Evolutionary conservation across 2,797 vertebrate species (phyloP).

Genomic region (Synanceia verrucosa): DNA sequence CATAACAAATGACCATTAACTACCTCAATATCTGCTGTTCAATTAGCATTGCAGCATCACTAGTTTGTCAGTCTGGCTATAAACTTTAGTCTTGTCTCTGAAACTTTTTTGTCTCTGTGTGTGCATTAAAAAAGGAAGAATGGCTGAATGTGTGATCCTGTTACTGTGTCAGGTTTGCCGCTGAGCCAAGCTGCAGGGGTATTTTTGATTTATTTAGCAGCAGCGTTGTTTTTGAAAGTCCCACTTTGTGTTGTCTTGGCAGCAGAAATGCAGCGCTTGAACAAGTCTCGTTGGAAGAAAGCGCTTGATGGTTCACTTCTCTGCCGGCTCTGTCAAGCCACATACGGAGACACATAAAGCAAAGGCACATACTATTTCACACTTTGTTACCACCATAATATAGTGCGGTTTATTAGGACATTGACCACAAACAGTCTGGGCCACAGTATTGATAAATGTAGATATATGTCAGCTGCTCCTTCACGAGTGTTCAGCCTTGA

Average conservation of each 20-base stretch:
- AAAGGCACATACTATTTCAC: slow-evolving; percentile 11
- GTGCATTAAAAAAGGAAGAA: slow-evolving; percentile 1
- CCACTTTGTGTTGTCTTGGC: slow-evolving; percentile 49
- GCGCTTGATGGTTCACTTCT: slow-evolving; percentile 44
- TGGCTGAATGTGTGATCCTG: slow-evolving; percentile 19
- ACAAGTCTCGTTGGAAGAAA: slow-evolving; percentile 25
- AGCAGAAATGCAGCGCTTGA: slow-evolving; percentile 22
- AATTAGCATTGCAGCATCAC: not conserved
- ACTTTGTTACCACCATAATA: slow-evolving; percentile 17
- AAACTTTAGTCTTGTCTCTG: not conserved
- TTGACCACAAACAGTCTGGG: slow-evolving; percentile 12
- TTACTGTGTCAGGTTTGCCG: slow-evolving; percentile 18
- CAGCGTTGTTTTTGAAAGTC: slow-evolving; percentile 40
- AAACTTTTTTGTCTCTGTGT: not conserved
- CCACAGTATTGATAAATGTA: slow-evolving; percentile 6
- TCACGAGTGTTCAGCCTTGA: slow-evolving; percentile 5
- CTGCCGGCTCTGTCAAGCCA: slow-evolving; percentile 24
- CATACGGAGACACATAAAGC: slow-evolving; percentile 16
- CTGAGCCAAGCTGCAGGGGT: slow-evolving; percentile 33
- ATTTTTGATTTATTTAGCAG: slow-evolving; percentile 56
- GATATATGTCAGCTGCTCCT: slow-evolving; percentile 12
- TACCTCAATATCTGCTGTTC: not conserved
- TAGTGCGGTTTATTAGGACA: slow-evolving; percentile 11
- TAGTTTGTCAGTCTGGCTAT: too few species aligned
- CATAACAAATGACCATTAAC: not conserved